These are phyloP conservation scores for Drosophila seguyi DNA, from an alignment of 1,140 invertebrate genomes.

Conservation along the genomic window DNA sequence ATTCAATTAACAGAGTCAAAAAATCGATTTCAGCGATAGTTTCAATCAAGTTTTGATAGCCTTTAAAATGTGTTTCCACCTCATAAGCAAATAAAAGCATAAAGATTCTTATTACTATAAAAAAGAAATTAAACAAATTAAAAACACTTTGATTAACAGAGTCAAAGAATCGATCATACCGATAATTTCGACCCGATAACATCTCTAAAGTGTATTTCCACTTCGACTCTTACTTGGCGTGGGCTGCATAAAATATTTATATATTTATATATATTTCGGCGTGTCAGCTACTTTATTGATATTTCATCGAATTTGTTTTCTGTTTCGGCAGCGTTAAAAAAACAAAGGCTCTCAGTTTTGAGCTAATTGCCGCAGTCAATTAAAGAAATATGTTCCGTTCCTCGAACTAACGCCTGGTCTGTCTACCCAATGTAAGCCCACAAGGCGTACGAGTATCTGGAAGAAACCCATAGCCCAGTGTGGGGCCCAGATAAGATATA, in stretches of 20 bases:
- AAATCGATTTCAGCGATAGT: not conserved
- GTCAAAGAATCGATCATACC: not conserved
- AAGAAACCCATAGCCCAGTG: slow-evolving; percentile 11
- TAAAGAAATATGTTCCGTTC: slow-evolving; percentile 33
- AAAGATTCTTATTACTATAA: too few species aligned
- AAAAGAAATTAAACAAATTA: too few species aligned
- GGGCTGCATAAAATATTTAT: slow-evolving; percentile 25
- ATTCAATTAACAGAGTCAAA: too few species aligned
- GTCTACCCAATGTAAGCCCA: slow-evolving; percentile 12
- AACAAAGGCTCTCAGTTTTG: slow-evolving; percentile 23
- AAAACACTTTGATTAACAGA: too few species aligned
- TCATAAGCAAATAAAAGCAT: too few species aligned
- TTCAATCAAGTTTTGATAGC: too few species aligned
- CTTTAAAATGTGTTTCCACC: slow-evolving; percentile 7
- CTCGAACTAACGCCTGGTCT: slow-evolving; percentile 4
- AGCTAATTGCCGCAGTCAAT: slow-evolving; percentile 38
- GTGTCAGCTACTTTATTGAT: slow-evolving; percentile 46
- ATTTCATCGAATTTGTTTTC: slow-evolving; percentile 31
- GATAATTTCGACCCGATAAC: not conserved
- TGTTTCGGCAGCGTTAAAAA: slow-evolving; percentile 4
- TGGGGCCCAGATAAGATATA: slow-evolving; percentile 71
- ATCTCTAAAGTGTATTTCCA: slow-evolving; percentile 10
- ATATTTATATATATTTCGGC: slow-evolving; percentile 32
- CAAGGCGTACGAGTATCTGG: slow-evolving; percentile 23
- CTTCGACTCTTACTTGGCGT: slow-evolving; percentile 1